Evolutionary conservation across 2,797 vertebrate species (phyloP), one percentile per base, ranked within the genome.

Genomic region (Apogon hyalosoma): DNA sequence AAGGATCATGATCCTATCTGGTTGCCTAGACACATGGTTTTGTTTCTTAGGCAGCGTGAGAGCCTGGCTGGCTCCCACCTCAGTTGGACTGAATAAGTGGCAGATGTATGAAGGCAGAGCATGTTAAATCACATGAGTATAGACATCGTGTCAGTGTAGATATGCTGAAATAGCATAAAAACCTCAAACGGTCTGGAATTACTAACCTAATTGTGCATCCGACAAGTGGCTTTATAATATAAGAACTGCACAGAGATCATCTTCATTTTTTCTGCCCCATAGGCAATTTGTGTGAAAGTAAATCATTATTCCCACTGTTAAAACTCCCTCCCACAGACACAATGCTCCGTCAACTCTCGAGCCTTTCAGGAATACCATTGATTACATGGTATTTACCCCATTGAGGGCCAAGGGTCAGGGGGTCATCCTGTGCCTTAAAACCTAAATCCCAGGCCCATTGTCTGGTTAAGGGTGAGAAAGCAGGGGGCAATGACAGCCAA

Each of bases 311-410:
- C 85, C 75, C 69, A 74, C 82, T 85, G 75, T 84, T 79, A 53
- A 65, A 69, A 56, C 71, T 67, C 59, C 65, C 71, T 73, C 86
- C 80, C 80, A 73, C 75, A 54, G 69, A 87, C 77, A 86, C 91
- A 91, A 89, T 84, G 83, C 86, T 72, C 86, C 66, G 83, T 90
- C 93, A 80, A 85, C 85, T 92, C 91, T 92, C 90, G 79, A 47
- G 92, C 91, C 95, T 94, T 95, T 95, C 93, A 95, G 96, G 95
- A 96, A 96, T 95, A 95, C 96, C 96, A 96, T 96, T 97, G 96
- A 96, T 96, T 96, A 96, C 95, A 92, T 95, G 95, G 95, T 94
- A 95, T 97, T 96, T 96, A 93, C 93, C 94, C 96, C 93, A 96
- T 96, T 96, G 94, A 96, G 94, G 94, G 92, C 94, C 95, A 96